These are phyloP conservation scores for Drosophila punjabiensis DNA, from an alignment of 1,140 invertebrate genomes.

Conservation along the genomic window DNA sequence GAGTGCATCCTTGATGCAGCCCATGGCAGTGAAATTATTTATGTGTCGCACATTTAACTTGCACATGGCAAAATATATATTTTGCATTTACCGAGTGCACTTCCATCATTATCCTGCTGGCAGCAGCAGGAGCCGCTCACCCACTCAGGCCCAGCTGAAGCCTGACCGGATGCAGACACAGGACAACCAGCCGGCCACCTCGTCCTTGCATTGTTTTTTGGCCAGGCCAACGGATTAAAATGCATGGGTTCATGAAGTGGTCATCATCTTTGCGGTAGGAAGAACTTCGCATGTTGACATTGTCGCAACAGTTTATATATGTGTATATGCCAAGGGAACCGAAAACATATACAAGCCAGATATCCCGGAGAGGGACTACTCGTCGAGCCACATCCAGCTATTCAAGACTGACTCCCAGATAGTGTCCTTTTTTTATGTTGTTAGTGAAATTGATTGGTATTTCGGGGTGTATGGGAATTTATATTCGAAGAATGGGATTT, in stretches of 20 bases:
- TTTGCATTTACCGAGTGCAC: conserved; percentile 82
- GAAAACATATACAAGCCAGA: conserved; percentile 8
- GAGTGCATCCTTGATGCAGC: conserved; percentile 68
- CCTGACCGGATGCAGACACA: conserved; percentile 64
- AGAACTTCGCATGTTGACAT: conserved; percentile 83
- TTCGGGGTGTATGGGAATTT: neutral
- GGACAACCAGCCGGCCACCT: conserved; percentile 24
- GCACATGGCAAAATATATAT: conserved; percentile 81
- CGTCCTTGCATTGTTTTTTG: conserved; percentile 66
- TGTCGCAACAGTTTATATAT: conserved; percentile 80
- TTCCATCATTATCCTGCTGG: conserved; percentile 76
- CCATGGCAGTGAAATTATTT: conserved; percentile 75
- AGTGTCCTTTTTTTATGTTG: conserved; percentile 9
- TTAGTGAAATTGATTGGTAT: neutral
- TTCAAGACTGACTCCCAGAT: conserved; percentile 19
- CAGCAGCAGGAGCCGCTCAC: conserved; percentile 6
- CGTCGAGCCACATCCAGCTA: conserved; percentile 13
- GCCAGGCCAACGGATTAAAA: conserved; percentile 71
- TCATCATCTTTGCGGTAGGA: conserved; percentile 83
- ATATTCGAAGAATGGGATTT: neutral
- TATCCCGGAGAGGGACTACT: conserved; percentile 8
- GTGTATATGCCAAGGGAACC: conserved; percentile 4
- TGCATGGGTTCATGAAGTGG: conserved; percentile 84
- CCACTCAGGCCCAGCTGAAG: conserved; percentile 17
- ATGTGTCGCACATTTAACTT: conserved; percentile 81